These are phyloP conservation scores for Kradibia gibbosae DNA, from an alignment of 1,140 invertebrate genomes.

Conservation along the genomic window DNA sequence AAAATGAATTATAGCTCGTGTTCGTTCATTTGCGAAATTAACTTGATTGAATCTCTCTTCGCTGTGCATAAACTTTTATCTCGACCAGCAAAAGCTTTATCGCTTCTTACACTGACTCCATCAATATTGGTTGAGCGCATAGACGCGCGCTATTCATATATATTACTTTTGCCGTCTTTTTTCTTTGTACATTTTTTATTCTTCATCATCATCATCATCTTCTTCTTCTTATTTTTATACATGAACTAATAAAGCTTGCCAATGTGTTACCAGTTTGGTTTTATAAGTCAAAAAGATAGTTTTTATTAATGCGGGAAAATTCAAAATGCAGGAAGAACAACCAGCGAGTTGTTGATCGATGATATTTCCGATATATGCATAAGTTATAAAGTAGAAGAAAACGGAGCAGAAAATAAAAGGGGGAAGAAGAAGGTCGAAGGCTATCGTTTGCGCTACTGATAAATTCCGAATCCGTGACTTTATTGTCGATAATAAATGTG, in stretches of 20 bases:
- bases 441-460: slow-evolving; percentile 14
- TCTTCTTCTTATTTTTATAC: not conserved
- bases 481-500: slow-evolving; percentile 39
- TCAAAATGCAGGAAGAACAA: not conserved
- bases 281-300: slow-evolving; percentile 16
- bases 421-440: slow-evolving; percentile 15
- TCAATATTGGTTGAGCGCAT: slow-evolving; percentile 30
- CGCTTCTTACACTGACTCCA: slow-evolving; percentile 13
- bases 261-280: slow-evolving; percentile 4
- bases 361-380: slow-evolving; percentile 2
- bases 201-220: not conserved
- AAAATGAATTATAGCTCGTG: slow-evolving; percentile 1
- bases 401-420: not conserved
- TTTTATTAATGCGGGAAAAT: slow-evolving; percentile 23
- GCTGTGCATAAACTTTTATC: slow-evolving; percentile 25
- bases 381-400: not conserved
- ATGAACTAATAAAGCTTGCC: slow-evolving; percentile 29
- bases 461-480: slow-evolving; percentile 1
- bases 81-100: slow-evolving; percentile 29
- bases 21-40: slow-evolving; percentile 38
- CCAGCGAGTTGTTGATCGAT: slow-evolving; percentile 3
- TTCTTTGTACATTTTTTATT: no score
- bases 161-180: not conserved
- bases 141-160: not conserved
- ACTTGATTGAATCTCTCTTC: slow-evolving; percentile 14